Evolutionary conservation across 2,888 invertebrate genomes (phyloP).

Genomic region (Drosophila phalerata): DNA sequence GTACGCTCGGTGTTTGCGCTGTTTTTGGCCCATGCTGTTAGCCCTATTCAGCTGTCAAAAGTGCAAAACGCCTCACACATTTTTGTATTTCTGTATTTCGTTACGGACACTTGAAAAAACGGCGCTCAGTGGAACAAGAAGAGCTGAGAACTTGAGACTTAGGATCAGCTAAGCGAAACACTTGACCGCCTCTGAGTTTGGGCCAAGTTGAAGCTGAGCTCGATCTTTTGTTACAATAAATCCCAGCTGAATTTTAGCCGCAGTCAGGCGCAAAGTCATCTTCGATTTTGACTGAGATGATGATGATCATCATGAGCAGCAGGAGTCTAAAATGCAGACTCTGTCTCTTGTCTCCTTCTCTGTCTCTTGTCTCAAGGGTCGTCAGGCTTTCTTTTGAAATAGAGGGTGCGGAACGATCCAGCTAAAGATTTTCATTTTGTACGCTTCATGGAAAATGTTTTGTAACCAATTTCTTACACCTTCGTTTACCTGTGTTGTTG

Average conservation of each 20-base stretch:
- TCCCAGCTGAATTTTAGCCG: constrained; percentile 55
- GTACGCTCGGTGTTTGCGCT: not conserved
- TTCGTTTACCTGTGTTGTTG: constrained; percentile 73
- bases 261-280: constrained; percentile 69
- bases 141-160: constrained; percentile 35
- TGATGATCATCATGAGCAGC: constrained; percentile 38
- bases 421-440: constrained; percentile 73
- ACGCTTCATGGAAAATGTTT: constrained; percentile 76
- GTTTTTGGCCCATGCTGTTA: constrained; percentile 39
- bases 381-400: constrained; percentile 64
- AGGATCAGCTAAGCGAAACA: constrained; percentile 54
- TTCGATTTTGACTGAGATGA: constrained; percentile 23
- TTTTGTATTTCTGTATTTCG: constrained; percentile 34
- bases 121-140: constrained; percentile 42
- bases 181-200: constrained; percentile 41
- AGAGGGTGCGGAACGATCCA: constrained; percentile 55
- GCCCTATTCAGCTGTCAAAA: constrained; percentile 65
- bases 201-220: constrained; percentile 33
- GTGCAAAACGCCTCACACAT: constrained; percentile 59
- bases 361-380: constrained; percentile 50
- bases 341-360: not conserved
- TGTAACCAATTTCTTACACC: constrained; percentile 77
- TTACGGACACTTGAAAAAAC: constrained; percentile 59
- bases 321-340: constrained; percentile 30
- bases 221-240: constrained; percentile 73